Evolutionary conservation across 2,888 invertebrate genomes (phyloP), one percentile per base, ranked within the genome.

Genomic region (Leptopilina myrica): DNA sequence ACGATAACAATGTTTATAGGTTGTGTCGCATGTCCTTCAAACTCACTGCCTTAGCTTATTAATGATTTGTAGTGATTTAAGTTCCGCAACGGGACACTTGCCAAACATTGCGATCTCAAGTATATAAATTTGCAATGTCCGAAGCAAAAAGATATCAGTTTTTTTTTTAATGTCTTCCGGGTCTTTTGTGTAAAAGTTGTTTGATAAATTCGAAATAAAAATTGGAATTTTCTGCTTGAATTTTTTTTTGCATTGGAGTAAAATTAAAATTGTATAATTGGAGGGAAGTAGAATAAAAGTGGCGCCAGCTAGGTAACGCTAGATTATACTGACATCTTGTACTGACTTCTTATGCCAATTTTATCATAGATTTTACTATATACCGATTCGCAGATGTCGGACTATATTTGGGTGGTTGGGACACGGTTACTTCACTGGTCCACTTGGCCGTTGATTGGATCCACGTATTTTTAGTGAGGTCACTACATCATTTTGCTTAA

Each of bases 381-480:
- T 59, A 75, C 76, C 59, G 43, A 49, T 78, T 77, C 6, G 86
- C 84, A 87, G 87, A 88, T 88, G 88, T 87, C 85, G 81, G 84
- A 88, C 89, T 89, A 89, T 89, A 89, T 89, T 89, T 88, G 88
- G 86, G 88, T 87, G 87, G 86, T 88, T 87, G 87, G 86, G 86
- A 86, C 84, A 81, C 83, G 83, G 81, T 85, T 87, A 85, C 87
- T 88, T 86, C 86, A 86, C 86, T 89, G 89, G 88, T 88, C 89
- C 87, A 89, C 86, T 89, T 89, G 89, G 89, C 89, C 83, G 83
- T 85, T 86, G 85, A 88, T 87, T 86, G 85, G 83, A 85, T 49
- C 69, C 69, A 73, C 69, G 69, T 73, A 73, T 73, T 73, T 73
- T 73, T 73, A 73, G 69, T 73, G 33, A 53, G 64, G 76, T 65